Evolutionary conservation across 2,888 invertebrate genomes (phyloP).

Genomic region (Bombyx huttoni): DNA sequence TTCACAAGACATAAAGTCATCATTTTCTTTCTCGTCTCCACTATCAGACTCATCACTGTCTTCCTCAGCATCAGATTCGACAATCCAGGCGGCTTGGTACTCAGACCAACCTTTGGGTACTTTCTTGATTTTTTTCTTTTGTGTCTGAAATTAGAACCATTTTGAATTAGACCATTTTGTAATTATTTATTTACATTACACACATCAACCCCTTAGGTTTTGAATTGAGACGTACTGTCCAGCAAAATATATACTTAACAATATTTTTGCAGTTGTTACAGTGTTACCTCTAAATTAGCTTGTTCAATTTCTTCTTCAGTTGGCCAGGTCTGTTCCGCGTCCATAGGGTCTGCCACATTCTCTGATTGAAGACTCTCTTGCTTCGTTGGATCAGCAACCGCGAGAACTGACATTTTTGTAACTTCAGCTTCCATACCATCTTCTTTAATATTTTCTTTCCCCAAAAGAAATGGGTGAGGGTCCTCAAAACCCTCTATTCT

Average conservation of each 20-base stretch:
- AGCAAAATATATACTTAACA: background rate
- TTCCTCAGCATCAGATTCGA: slow-evolving; percentile 77
- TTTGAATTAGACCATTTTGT: too few species aligned
- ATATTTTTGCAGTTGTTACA: background rate
- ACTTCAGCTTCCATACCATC: slow-evolving; percentile 53
- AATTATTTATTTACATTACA: too few species aligned
- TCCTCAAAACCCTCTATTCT: slow-evolving; percentile 81
- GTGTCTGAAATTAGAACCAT: slow-evolving; percentile 47
- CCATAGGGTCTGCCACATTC: slow-evolving; percentile 90
- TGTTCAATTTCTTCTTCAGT: slow-evolving; percentile 90
- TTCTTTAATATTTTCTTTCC: slow-evolving; percentile 56
- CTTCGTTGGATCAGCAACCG: slow-evolving; percentile 74
- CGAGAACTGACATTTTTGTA: slow-evolving; percentile 58
- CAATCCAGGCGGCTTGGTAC: slow-evolving; percentile 96
- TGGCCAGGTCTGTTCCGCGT: slow-evolving; percentile 97
- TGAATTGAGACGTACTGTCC: too few species aligned
- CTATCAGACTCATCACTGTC: slow-evolving; percentile 51
- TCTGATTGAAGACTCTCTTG: slow-evolving; percentile 85
- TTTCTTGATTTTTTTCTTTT: slow-evolving; percentile 79
- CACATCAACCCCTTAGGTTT: background rate
- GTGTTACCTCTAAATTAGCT: slow-evolving; percentile 72
- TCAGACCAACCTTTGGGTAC: slow-evolving; percentile 97
- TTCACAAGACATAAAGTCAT: slow-evolving; percentile 64
- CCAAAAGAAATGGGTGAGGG: slow-evolving; percentile 75
- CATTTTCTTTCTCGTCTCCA: slow-evolving; percentile 35